Percentiles rank a stretch among this genome's conserved stretches.
These are phyloP conservation scores for Anarhynchus alexandrinus DNA, from an alignment of 2,113 vertebrate genomes.

Conservation along the genomic window DNA sequence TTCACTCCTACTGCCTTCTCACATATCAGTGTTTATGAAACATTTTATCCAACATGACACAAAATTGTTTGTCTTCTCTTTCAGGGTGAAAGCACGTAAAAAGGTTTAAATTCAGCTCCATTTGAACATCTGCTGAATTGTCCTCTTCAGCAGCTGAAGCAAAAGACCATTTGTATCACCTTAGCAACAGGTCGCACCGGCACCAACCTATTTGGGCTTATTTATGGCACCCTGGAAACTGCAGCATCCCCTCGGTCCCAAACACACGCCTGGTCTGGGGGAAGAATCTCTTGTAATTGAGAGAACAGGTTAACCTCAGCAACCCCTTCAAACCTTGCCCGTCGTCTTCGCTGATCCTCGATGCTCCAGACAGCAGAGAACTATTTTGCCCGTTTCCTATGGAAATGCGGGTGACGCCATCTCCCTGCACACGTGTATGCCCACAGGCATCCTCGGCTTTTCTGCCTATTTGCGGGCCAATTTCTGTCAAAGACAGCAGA, in stretches of 20 bases:
- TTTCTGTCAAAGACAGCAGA: rapidly evolving
- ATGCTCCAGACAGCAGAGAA: neutral
- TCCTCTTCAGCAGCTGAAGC: neutral
- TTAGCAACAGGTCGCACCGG: neutral
- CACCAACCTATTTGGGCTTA: neutral
- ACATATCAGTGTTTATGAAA: neutral
- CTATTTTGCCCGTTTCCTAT: rapidly evolving
- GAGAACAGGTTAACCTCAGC: rapidly evolving
- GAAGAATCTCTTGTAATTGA: neutral
- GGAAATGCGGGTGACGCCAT: neutral
- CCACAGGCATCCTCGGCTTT: rapidly evolving
- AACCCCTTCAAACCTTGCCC: neutral
- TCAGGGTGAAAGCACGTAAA: neutral
- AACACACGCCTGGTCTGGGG: neutral
- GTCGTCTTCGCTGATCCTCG: rapidly evolving
- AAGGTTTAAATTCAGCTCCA: neutral
- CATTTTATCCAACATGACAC: neutral
- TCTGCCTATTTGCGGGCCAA: neutral
- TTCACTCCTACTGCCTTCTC: neutral
- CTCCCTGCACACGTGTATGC: rapidly evolving
- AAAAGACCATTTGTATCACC: neutral
- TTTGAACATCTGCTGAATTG: neutral
- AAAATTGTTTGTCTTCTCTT: neutral
- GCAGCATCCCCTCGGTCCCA: neutral
- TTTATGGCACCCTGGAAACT: neutral